Evolutionary conservation across 64 coral and sea anemone genomes (phyloP).

Genomic region (Montipora efflorescens): DNA sequence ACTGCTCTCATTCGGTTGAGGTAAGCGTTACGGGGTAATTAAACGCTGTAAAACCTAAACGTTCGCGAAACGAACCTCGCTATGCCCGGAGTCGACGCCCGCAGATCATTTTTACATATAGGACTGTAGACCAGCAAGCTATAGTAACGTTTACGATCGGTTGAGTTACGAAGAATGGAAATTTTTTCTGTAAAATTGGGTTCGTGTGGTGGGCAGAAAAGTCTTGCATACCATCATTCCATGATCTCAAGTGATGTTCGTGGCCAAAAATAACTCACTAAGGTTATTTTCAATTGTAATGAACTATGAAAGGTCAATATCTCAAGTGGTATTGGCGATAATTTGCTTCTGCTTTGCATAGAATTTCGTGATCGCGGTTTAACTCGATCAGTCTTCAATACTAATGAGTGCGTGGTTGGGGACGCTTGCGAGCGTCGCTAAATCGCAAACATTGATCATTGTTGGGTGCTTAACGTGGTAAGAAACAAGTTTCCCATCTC

Average conservation of each 20-base stretch:
- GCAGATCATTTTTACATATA: too few species aligned
- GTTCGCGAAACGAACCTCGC: too few species aligned
- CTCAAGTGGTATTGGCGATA: not conserved
- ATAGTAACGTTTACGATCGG: too few species aligned
- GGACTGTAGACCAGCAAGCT: too few species aligned
- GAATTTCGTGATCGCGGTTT: conserved; percentile 22
- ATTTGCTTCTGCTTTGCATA: not conserved
- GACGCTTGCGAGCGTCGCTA: not conserved
- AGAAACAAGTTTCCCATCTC: too few species aligned
- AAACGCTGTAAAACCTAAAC: too few species aligned
- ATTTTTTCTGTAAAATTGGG: too few species aligned
- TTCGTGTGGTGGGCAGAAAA: not conserved
- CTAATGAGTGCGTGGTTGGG: not conserved
- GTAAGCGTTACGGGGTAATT: too few species aligned
- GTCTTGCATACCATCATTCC: not conserved
- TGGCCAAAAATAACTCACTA: not conserved
- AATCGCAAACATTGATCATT: not conserved
- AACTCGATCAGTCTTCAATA: not conserved
- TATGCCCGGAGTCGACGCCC: too few species aligned
- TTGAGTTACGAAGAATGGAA: too few species aligned
- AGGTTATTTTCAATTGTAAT: not conserved
- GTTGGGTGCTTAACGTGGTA: not conserved
- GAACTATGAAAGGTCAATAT: not conserved
- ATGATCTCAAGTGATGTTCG: not conserved
- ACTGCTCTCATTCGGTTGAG: too few species aligned